Base-by-base conservation (phyloP, 2,797 vertebrate species). In the Coendou prehensilis region DNA sequence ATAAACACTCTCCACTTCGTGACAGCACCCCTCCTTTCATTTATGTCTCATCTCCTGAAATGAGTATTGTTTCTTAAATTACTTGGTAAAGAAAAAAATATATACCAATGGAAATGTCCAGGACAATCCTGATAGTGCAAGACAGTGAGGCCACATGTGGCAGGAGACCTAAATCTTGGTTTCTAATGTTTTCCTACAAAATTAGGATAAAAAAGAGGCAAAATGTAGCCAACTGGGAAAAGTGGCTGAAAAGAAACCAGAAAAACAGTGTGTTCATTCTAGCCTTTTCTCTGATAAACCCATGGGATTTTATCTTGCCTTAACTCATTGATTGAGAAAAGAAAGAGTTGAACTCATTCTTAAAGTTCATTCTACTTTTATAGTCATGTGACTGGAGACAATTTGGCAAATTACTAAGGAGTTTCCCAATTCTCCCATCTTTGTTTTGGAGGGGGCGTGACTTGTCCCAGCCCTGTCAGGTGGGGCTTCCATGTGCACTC, bases 41-140 rank as follows among this genome's bases (percentile, higher is more conserved):
- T 92, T 63, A 80, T 1, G 9, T 56, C 45, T 91, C 78, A 82
- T 94, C 75, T 94, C 81, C n/a, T 9, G 64, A 85, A 45, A 67
- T 88, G 52, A 94, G 75, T 69, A 71, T 59, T 80, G 22, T 87
- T 93, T 73, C 83, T 95, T 93, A 94, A 93, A 76, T 33, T 64
- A 82, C 80, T 47, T 71, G 61, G 45, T 47, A 71, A 87, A 82
- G 50, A 63, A 45, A 54, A 37, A 83, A 69, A 37, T 26, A 71
- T 15, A 20, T 47, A 92, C 79, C 52, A 37, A 14, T 50, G 33
- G 61, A 69, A 94, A 81, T 63, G 41, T 6, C 33, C 28, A 26
- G 50, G 45, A n/a, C 50, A 47, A 13, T 52, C 28, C 9, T 33
- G 79, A 54, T 26, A 57, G 15, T 85, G 15, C 0, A 28, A 89